Conservation (phyloP, 2,113 vertebrate species). For the Lepus americanus region DNA sequence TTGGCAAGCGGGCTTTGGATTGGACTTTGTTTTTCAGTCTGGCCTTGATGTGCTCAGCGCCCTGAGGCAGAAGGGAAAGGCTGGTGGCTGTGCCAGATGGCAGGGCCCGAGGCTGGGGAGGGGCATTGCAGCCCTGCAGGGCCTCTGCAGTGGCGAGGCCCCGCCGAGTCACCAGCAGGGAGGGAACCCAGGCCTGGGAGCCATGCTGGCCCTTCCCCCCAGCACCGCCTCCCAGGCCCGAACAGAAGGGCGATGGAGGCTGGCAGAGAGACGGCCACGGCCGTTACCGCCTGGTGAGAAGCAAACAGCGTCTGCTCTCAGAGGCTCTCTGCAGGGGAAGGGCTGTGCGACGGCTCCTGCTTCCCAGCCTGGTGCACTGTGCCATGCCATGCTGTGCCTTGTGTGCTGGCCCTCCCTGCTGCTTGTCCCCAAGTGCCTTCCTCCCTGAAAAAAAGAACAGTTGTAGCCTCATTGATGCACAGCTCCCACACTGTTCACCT, state of each 20-base stretch:
- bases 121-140: neutral
- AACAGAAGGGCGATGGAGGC: neutral
- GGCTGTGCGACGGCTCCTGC: neutral
- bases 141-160: neutral
- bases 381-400: neutral
- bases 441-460: neutral
- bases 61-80: constrained; percentile 49
- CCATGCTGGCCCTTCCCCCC: neutral
- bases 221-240: neutral
- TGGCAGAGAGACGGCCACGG: neutral
- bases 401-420: rapidly evolving
- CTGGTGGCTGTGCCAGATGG: constrained; percentile 63
- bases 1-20: constrained; percentile 76
- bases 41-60: constrained; percentile 47
- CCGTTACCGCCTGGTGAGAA: neutral
- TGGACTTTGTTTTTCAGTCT: constrained; percentile 68
- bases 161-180: neutral
- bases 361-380: neutral
- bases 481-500: neutral
- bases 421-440: neutral
- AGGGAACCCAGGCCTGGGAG: neutral
- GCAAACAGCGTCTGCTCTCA: neutral
- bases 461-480: neutral
- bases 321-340: neutral
- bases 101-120: neutral